Evolutionary conservation across 2,113 vertebrate genomes (phyloP), one percentile per base, ranked within the genome.

Genomic region (Cebidichthys violaceus): DNA sequence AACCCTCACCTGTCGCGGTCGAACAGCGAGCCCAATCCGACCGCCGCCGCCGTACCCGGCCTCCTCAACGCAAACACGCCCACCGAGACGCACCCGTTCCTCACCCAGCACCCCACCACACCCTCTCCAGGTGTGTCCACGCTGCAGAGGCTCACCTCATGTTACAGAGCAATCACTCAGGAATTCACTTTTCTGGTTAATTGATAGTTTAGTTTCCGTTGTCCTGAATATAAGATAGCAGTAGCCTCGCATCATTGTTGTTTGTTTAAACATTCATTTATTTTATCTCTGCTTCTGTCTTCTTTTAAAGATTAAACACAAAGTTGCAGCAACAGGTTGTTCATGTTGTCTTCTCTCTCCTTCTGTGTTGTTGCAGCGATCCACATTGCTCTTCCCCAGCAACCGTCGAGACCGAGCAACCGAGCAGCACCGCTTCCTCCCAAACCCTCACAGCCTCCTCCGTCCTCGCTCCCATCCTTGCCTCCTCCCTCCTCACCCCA

Each of bases 371-470:
- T 73, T 71, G 1, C 92, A 98, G 97, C 97, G 86, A 92, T 98
- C 91, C 97, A 98, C 95, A 97, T 95, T 9, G 96, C 97, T 75
- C 94, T 98, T 89, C 97, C 97, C 77, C 97, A 97, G 91, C 97
- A 97, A 90, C 97, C 97, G 8, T 96, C 97, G 0, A 93, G 97
- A 77, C 97, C 97, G n/a, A 97, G 96, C 70, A 96, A 96, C 92
- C 95, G 96, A 27, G 97, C 96, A 0, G 96, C 97, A 0, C 94
- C 97, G 22, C 95, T 97, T 22, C 97, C 96, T 50, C 95, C 96
- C 4, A 97, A 97, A 89, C 92, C 95, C 1, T 3, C 93, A 2
- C 96, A 95, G 41, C 96, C 95, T 6, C 94, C 95, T 29, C 80
- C 88, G 33, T 72, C 89, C 29, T 79, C 84, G 0, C 85, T 87